These are phyloP conservation scores for Chroicocephalus ridibundus DNA, from an alignment of 2,113 vertebrate species.

Conservation along the genomic window DNA sequence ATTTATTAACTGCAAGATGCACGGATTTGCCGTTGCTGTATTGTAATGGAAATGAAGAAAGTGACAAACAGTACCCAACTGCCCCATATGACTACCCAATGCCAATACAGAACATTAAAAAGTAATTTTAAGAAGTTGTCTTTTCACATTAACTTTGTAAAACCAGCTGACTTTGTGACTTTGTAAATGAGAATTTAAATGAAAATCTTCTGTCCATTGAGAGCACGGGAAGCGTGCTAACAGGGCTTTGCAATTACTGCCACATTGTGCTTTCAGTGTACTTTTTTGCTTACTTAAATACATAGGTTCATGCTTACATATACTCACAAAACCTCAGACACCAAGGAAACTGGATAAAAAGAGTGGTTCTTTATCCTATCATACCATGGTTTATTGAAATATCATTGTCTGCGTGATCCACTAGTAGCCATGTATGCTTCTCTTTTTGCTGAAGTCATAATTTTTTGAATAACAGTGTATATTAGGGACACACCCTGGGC, in stretches of 20 bases:
- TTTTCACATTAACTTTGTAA: conserved; percentile 44
- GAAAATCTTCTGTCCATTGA: conserved; percentile 11
- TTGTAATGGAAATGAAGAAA: conserved; percentile 35
- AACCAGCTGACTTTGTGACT: conserved; percentile 28
- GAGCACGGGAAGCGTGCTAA: not conserved
- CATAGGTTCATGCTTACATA: not conserved
- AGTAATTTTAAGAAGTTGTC: conserved; percentile 45
- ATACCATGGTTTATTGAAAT: not conserved
- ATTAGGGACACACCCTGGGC: not conserved
- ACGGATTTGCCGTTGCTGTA: not conserved
- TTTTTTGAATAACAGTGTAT: not conserved
- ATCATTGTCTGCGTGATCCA: fast-evolving
- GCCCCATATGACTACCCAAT: not conserved
- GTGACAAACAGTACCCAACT: conserved; percentile 20
- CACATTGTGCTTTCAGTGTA: not conserved
- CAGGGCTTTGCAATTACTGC: not conserved
- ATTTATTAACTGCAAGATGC: conserved; percentile 14
- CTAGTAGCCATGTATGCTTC: not conserved
- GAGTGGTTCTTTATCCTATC: not conserved
- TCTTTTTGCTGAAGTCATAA: not conserved
- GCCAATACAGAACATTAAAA: conserved; percentile 22
- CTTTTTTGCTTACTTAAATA: not conserved
- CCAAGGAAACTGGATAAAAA: not conserved
- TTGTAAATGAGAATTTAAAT: conserved; percentile 52
- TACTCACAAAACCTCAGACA: not conserved